These are phyloP conservation scores for Carollia perspicillata DNA, from an alignment of 2,113 vertebrate genomes.

Conservation along the genomic window DNA sequence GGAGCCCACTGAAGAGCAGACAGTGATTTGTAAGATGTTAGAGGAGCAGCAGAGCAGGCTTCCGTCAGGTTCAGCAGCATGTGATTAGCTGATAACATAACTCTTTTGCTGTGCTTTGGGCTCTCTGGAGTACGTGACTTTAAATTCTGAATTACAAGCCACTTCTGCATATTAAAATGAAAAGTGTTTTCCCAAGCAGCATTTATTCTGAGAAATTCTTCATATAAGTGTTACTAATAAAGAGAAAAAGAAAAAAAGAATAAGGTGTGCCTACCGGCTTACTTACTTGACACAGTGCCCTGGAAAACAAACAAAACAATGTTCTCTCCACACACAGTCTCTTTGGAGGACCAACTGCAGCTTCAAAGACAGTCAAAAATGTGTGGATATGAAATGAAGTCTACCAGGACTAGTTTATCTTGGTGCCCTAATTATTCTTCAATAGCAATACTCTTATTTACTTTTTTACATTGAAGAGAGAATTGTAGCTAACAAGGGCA, in stretches of 20 bases:
- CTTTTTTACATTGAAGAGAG: neutral
- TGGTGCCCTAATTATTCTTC: neutral
- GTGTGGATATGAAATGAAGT: neutral
- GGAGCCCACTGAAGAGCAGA: conserved; percentile 38
- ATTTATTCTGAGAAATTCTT: conserved; percentile 50
- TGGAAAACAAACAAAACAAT: conserved; percentile 46
- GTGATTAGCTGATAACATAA: conserved; percentile 71
- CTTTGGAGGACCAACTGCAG: conserved; percentile 1
- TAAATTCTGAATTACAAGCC: conserved; percentile 56
- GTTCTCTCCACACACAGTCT: neutral
- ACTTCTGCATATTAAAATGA: conserved; percentile 26
- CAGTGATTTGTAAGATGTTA: conserved; percentile 52
- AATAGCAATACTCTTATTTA: neutral
- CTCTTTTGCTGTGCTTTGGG: conserved; percentile 34
- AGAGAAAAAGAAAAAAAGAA: conserved; percentile 11
- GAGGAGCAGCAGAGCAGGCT: neutral
- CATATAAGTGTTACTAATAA: conserved; percentile 53
- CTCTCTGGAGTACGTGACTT: conserved; percentile 46
- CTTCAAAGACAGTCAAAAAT: neutral
- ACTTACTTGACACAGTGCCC: neutral
- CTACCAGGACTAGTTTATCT: neutral
- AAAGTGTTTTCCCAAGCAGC: conserved; percentile 23
- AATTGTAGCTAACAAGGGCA: neutral
- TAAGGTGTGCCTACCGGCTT: neutral
- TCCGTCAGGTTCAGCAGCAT: conserved; percentile 58